Evolutionary conservation across 2,888 invertebrate species (phyloP), one percentile per base, ranked within the genome.

Genomic region (Lydus trimaculatus): DNA sequence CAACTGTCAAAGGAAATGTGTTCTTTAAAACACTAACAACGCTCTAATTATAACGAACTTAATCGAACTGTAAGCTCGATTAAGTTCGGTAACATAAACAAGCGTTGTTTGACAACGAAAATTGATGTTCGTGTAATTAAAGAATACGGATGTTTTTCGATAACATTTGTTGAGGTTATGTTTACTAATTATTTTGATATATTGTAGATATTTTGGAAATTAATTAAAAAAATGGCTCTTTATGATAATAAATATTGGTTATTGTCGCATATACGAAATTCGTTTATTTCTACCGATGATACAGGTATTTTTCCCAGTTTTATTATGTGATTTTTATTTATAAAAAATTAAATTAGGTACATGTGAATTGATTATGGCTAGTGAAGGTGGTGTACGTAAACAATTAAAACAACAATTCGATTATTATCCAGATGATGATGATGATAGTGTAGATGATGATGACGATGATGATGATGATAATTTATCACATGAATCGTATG

Each of bases 161-260:
- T 13, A 36, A 36, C 48, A 48, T 17, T 48, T 48, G 5, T 48
- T 48, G 48, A 48, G 48, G 48, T 48, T 48, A 48, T 48, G 9
- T 48, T 48, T 9, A 48, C 20, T 9, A 43, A 17, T 6, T 17
- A 43, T n/a, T n/a, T n/a, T n/a, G n/a, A n/a, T n/a, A n/a, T n/a
- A n/a, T n/a, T n/a, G n/a, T 36, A 2, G 15, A 13, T 4, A 11
- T 33, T 36, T 9, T 36, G 36, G 0, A 15, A 36, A 36, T 36
- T 31, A 31, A 17, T 33, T 9, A 1, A 43, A 1, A 43, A 52
- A 73, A 98, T 98, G 98, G 97, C 97, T 76, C 91, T 96, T 73
- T 97, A 96, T 85, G 97, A 98, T 85, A 96, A 98, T 86, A 93
- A 92, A 85, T 93, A 94, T 79, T 98, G 97, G 94, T 88, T 98